Percentiles rank a stretch among this genome's conserved stretches.
Conservation (phyloP, 2,113 vertebrate species). For the Probosciger aterrimus region DNA sequence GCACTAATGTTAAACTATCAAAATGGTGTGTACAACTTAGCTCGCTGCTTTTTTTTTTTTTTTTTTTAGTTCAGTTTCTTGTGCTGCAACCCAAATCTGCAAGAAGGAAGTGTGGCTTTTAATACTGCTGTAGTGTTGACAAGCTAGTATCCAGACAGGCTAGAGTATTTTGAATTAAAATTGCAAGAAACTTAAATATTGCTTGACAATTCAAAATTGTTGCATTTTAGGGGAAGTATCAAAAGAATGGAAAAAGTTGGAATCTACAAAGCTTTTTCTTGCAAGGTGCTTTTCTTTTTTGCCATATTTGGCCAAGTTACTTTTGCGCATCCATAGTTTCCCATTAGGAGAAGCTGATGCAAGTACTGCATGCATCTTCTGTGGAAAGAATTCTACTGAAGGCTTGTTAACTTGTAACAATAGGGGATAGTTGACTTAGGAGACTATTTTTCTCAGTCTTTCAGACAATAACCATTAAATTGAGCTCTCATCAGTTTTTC, state of each 20-base stretch:
- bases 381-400: not conserved
- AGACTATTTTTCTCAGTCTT: not conserved
- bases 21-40: not conserved
- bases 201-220: not conserved
- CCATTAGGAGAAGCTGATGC: not conserved
- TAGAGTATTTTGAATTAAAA: not conserved
- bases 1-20: not conserved
- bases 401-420: not conserved
- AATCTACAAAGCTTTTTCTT: not conserved
- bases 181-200: not conserved
- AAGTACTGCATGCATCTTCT: not conserved
- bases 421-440: not conserved
- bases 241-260: not conserved
- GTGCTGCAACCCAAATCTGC: not conserved
- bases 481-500: not conserved
- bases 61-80: not conserved
- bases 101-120: not conserved
- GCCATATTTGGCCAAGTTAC: not conserved
- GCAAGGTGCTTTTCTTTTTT: not conserved
- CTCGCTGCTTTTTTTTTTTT: not conserved
- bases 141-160: not conserved
- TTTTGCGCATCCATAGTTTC: not conserved
- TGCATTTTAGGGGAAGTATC: not conserved
- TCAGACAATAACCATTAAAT: not conserved
- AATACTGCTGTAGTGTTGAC: not conserved